A percentile compares a stretch with the other conserved stretches of the same genome.
These are phyloP conservation scores for Carcharodon carcharias DNA, from an alignment of 2,797 vertebrate species.

Conservation along the genomic window DNA sequence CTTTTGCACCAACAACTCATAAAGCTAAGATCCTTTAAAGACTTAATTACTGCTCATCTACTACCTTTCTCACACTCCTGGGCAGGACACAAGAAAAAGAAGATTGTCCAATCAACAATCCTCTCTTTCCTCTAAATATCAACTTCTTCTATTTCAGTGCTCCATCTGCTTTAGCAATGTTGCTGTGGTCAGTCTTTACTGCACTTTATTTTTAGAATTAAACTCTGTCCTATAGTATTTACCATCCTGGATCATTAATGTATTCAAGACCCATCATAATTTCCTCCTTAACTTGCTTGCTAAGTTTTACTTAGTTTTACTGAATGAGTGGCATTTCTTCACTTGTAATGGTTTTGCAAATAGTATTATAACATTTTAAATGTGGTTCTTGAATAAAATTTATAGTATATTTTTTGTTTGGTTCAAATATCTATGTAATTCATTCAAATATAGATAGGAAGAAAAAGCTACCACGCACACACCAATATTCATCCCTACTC, in stretches of 20 bases:
- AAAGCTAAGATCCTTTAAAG: background rate
- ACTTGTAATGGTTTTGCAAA: background rate
- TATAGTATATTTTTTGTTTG: background rate
- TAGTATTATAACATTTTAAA: background rate
- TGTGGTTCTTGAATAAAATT: background rate
- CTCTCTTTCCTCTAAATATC: background rate
- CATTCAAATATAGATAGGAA: background rate
- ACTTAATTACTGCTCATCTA: background rate
- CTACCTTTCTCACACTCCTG: background rate
- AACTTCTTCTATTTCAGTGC: background rate
- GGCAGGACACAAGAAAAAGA: background rate
- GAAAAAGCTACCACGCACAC: background rate
- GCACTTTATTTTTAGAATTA: background rate
- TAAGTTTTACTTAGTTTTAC: slow-evolving; percentile 5
- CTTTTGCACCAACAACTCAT: background rate
- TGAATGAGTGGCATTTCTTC: background rate
- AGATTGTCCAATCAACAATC: background rate
- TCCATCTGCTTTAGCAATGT: background rate
- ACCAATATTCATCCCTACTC: background rate
- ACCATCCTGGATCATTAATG: background rate
- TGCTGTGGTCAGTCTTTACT: background rate
- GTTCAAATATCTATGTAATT: background rate
- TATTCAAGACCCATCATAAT: background rate
- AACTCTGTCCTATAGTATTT: background rate
- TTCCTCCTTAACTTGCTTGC: background rate